Conservation (phyloP, 2,797 vertebrate genomes). For the Enteromius viviparus region DNA sequence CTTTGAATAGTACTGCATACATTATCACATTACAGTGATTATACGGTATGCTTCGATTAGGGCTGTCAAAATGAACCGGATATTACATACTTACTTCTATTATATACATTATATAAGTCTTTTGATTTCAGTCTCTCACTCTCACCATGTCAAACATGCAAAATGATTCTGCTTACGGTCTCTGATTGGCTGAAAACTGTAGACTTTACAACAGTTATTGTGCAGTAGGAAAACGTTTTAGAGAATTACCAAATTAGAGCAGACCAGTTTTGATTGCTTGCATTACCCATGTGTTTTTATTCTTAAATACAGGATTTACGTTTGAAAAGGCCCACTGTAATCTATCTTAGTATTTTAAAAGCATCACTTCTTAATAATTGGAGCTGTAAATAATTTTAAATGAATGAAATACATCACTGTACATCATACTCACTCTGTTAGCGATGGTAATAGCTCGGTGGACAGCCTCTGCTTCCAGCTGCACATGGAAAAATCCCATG, state of each 20-base stretch:
- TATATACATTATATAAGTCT: background rate
- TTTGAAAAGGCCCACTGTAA: background rate
- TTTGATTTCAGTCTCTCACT: background rate
- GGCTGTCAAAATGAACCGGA: background rate
- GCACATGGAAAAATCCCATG: constrained; percentile 51
- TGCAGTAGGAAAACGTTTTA: background rate
- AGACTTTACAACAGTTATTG: background rate
- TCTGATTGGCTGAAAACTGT: background rate
- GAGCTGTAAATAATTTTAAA: background rate
- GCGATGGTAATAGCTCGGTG: constrained; percentile 93
- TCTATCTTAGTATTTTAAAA: background rate
- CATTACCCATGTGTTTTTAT: background rate
- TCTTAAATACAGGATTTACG: background rate
- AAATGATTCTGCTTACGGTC: background rate
- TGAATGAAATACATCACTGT: background rate
- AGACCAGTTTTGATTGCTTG: background rate
- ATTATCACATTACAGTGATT: background rate
- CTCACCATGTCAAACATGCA: background rate
- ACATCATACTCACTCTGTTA: constrained; percentile 85
- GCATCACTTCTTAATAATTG: background rate
- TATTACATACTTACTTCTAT: too few species aligned
- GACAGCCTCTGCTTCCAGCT: constrained; percentile 95
- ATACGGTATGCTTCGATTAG: background rate
- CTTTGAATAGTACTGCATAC: background rate
- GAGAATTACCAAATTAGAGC: background rate